Evolutionary conservation across 2,797 vertebrate genomes (phyloP), one percentile per base, ranked within the genome.

Genomic region (Danio aesculapii): DNA sequence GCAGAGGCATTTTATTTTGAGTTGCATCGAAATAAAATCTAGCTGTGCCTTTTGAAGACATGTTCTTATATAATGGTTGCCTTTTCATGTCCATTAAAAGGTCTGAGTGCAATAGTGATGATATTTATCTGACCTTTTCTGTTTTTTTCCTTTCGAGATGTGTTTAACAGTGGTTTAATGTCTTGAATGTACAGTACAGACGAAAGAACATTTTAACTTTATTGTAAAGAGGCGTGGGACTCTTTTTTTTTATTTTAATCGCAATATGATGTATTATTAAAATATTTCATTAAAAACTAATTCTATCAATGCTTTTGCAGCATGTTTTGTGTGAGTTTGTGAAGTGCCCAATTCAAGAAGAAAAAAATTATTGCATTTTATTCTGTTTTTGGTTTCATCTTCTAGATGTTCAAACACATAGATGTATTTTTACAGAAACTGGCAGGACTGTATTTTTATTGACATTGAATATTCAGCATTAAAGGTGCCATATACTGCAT

Each of bases 21-120:
- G 49, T 19, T 16, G 41, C 71, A 21, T 75, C 41, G 21, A 76
- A 84, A 84, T 83, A 81, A 85, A 84, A 81, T 83, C 30, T 58
- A 74, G 77, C 77, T 80, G 84, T 84, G 84, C 83, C 81, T 86
- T 87, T 79, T 84, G 49, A 83, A 84, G 79, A 63, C 78, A 81
- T 77, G 21, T 57, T 80, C 63, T 84, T 72, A 63, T 82, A 79
- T 85, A 72, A 79, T 50, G 71, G 52, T 73, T 81, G 80, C 57
- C 75, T 81, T 72, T 79, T 81, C 59, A 43, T 73, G 75, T 76
- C 66, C 64, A 17, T 71, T 61, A 21, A 84, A 81, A 81, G 77
- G 71, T 58, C 50, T 72, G 77, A 79, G 59, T 79, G 74, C 77
- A 79, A 75, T 17, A 75, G 41, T 83, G 82, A 63, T 63, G 64